Base-by-base conservation (phyloP, 2,797 vertebrate genomes). In the Chelonia mydas region DNA sequence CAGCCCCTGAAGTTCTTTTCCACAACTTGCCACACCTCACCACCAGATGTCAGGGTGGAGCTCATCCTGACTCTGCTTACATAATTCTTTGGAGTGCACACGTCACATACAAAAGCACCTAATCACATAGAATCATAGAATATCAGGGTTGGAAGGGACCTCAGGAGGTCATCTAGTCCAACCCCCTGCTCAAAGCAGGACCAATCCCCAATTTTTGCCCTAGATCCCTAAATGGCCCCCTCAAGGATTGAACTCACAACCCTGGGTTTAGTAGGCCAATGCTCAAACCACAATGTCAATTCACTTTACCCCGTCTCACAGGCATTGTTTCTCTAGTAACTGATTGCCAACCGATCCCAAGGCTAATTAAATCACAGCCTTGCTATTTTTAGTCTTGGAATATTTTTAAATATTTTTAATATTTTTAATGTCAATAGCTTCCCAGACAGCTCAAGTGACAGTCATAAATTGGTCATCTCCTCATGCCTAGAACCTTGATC, bases 281-380 rank as follows among this genome's bases (percentile, higher is more conserved):
- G n/a, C n/a, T n/a, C n/a, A n/a, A n/a, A n/a, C n/a, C n/a, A n/a
- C 21, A 94, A 92, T 76, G 1, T 3, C 68, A 77, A 87, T 79
- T 45, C 78, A 81, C 89, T 93, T 80, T 90, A 86, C 85, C 92
- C 86, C 95, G 96, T 97, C 94, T 92, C 94, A 97, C 81, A 93
- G 65, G 87, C 86, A 92, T 89, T 3, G 0, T 88, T 90, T 92
- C 92, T 90, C 87, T 65, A 95, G 79, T 92, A 87, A 95, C 90
- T 94, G 96, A 2, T 0, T 37, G 76, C 84, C 90, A 95, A 87
- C 93, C 91, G 88, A 94, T 94, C 86, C 82, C 27, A 91, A 72
- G 92, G 81, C 80, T 97, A 96, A 97, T 97, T 91, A 96, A 87
- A 95, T 96, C 93, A 16, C 88, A 96, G 88, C 72, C 82, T 92